Evolutionary conservation across 2,888 invertebrate genomes (phyloP), one percentile per base, ranked within the genome.

Genomic region (Incurvaria masculella): DNA sequence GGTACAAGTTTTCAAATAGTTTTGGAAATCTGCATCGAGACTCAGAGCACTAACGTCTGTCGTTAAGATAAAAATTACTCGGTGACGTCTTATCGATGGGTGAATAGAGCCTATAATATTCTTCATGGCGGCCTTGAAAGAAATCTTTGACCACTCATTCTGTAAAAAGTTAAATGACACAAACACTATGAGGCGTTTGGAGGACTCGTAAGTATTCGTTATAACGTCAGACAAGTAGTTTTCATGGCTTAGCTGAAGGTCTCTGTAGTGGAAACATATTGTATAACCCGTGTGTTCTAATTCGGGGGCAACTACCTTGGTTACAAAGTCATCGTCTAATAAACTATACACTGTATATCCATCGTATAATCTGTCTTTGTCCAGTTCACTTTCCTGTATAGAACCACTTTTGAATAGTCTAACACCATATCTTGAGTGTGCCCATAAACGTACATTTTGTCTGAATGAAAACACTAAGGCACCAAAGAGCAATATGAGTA

Each of bases 291-390:
- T 74, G 58, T 87, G 88, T 69, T 92, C 91, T 61, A 93, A 74
- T 68, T 90, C 89, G 64, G 68, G 87, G 69, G 75, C 91, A 61
- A 79, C 86, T 70, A 79, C 86, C 79, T 71, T 85, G 63, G 69
- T 87, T 70, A 83, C 82, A 65, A 80, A 87, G 80, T 79, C 87
- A 69, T 80, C 90, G 79, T 93, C 92, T 59, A 88, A 82, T 60
- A 87, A 85, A 71, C 89, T 89, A 76, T 94, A 94, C 45, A 91
- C 87, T 63, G 94, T 84, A 69, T 94, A 94, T 52, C 91, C 92
- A 72, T 94, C 94, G 69, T 89, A 93, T 47, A 90, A 76, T 56
- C 89, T 83, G 61, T 88, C 87, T 57, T 79, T 72, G 61, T 83
- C 80, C 21, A 84, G 66, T 60, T 84, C 79, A 64, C 81, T 80